Conservation (phyloP, 2,113 vertebrate species). For the Pan paniscus region DNA sequence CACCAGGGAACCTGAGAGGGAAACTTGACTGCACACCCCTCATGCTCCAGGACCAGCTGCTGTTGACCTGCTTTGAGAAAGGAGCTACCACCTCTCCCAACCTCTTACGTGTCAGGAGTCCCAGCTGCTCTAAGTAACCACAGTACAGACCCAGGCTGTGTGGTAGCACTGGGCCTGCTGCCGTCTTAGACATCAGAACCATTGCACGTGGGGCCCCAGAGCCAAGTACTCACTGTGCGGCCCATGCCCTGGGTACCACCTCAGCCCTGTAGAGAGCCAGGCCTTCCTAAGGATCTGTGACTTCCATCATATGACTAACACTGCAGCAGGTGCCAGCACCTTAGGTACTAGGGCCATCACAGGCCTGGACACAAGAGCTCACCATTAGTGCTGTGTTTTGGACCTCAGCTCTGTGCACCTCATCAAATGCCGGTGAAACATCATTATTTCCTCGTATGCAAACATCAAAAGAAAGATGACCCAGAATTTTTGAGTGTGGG, state of each 20-base stretch:
- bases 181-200: not conserved
- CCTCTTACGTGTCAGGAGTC: fast-evolving
- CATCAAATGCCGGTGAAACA: not conserved
- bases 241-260: too few species aligned
- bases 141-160: too few species aligned
- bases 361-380: not conserved
- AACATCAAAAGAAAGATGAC: not conserved
- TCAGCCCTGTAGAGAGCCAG: fast-evolving
- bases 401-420: not conserved
- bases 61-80: not conserved
- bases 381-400: not conserved
- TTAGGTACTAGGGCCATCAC: too few species aligned
- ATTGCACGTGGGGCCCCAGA: not conserved
- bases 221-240: too few species aligned
- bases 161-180: not conserved
- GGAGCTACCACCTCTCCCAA: not conserved
- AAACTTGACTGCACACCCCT: fast-evolving
- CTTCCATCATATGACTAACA: not conserved
- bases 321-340: not conserved
- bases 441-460: not conserved
- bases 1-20: too few species aligned
- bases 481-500: not conserved
- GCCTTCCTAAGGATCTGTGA: not conserved
- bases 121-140: not conserved
- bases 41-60: not conserved